These are phyloP conservation scores for Pygoscelis adeliae DNA, from an alignment of 2,113 vertebrate genomes.

Conservation along the genomic window DNA sequence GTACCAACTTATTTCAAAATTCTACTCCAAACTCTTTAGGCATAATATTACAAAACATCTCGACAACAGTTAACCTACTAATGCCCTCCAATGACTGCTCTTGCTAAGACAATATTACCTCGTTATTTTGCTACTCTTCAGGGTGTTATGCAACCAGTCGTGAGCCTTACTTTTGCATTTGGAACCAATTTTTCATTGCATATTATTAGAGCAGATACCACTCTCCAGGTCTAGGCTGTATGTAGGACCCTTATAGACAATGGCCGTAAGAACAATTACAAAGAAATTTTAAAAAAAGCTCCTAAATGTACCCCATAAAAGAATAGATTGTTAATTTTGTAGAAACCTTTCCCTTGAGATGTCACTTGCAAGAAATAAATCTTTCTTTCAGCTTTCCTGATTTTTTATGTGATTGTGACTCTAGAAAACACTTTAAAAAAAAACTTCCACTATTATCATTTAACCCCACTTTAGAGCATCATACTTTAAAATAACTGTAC, in stretches of 20 bases:
- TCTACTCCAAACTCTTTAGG: not conserved
- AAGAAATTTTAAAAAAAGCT: not conserved
- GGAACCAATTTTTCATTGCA: not conserved
- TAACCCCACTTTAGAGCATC: not conserved
- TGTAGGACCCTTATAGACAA: not conserved
- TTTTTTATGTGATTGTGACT: not conserved
- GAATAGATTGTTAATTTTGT: not conserved
- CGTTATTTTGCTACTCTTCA: not conserved
- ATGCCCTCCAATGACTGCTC: not conserved
- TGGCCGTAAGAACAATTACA: rapidly evolving
- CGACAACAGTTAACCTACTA: not conserved
- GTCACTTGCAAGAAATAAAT: not conserved
- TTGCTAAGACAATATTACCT: not conserved
- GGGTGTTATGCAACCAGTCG: not conserved
- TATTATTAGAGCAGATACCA: not conserved
- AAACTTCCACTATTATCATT: not conserved
- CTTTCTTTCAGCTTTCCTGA: not conserved
- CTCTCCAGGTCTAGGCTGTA: not conserved
- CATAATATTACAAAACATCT: not conserved
- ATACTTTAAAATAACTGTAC: not conserved
- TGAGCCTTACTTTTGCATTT: not conserved
- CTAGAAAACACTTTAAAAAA: not conserved
- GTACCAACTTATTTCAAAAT: not conserved
- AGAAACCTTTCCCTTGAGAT: not conserved
- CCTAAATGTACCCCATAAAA: not conserved